phyloP scores from a whole-genome alignment of 2,113 vertebrate genomes.

The Carassius auratus region DNA sequence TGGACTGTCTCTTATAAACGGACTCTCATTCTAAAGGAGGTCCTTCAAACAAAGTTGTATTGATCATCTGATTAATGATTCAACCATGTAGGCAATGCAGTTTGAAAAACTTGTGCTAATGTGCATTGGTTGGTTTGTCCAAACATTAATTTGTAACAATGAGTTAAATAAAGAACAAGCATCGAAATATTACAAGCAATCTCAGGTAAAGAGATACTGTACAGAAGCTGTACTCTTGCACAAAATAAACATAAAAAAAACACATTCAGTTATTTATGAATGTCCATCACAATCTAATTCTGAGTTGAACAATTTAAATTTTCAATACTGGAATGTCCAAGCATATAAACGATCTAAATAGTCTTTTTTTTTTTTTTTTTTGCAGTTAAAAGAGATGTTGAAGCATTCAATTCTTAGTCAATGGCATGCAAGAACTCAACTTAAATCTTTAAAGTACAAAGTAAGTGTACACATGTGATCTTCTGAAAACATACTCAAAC shows the following conservation, averaged over 20 bases:
- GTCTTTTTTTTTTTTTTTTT: neutral
- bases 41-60: neutral
- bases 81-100: neutral
- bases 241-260: too few relatives aligned
- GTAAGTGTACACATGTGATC: neutral
- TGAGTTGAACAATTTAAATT: too few relatives aligned
- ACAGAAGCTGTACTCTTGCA: too few relatives aligned
- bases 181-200: too few relatives aligned
- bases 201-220: too few relatives aligned
- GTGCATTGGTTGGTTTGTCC: too few relatives aligned
- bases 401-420: neutral
- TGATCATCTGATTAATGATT: neutral
- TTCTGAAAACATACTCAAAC: neutral
- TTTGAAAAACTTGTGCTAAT: neutral
- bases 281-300: too few relatives aligned
- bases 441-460: conserved; percentile 1
- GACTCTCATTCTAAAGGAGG: neutral
- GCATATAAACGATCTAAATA: neutral
- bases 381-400: neutral
- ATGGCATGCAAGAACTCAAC: neutral
- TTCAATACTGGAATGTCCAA: neutral
- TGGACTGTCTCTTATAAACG: neutral
- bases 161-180: too few relatives aligned
- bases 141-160: too few relatives aligned
- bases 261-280: too few relatives aligned